These are phyloP conservation scores for Trilocha varians DNA, from an alignment of 2,888 invertebrate species.

Conservation along the genomic window DNA sequence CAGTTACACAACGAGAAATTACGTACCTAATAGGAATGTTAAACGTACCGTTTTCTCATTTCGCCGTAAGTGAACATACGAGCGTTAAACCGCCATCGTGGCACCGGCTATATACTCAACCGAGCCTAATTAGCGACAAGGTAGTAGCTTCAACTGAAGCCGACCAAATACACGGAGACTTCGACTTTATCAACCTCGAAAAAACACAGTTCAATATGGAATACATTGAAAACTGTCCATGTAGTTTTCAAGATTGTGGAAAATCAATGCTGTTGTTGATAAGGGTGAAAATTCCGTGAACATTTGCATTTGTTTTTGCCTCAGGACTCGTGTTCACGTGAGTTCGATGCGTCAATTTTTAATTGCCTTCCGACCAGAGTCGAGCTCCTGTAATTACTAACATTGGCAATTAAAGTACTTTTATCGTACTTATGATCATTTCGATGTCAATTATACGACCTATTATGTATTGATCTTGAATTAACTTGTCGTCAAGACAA, in stretches of 20 bases:
- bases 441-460: not conserved
- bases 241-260: not conserved
- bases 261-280: not conserved
- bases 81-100: constrained; percentile 17
- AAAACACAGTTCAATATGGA: not conserved
- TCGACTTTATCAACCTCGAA: not conserved
- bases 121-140: constrained; percentile 33
- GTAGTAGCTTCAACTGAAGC: constrained; percentile 25
- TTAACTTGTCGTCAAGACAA: too few species aligned
- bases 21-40: not conserved
- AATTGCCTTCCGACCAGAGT: constrained; percentile 21
- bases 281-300: not conserved
- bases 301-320: not conserved
- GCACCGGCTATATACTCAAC: constrained; percentile 17
- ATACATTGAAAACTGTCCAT: not conserved
- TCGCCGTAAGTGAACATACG: constrained; percentile 1
- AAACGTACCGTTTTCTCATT: not conserved
- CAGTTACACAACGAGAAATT: too few species aligned
- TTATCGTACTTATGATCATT: not conserved
- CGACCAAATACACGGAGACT: not conserved
- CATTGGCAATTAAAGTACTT: constrained; percentile 1
- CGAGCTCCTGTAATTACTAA: constrained; percentile 4
- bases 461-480: not conserved
- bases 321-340: constrained; percentile 10
- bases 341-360: constrained; percentile 31